These are phyloP conservation scores for Pantherophis vulpinus DNA, from an alignment of 2,797 vertebrate species.

Conservation along the genomic window DNA sequence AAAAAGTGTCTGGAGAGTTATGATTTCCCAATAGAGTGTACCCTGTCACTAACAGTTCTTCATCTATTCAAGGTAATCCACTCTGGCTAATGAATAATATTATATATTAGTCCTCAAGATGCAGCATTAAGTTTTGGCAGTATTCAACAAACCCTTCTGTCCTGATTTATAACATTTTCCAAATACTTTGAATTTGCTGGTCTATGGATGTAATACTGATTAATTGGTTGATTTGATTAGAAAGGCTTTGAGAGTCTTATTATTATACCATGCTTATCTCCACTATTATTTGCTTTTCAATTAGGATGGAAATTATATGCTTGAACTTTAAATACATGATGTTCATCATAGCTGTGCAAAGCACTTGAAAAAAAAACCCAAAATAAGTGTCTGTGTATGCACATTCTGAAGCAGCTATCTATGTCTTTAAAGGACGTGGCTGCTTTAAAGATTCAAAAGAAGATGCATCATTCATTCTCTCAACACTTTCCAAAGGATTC, in stretches of 20 bases:
- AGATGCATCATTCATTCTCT: neutral
- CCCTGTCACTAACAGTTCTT: neutral
- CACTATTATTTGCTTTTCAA: neutral
- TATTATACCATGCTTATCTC: neutral
- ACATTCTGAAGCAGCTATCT: neutral
- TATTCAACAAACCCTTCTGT: neutral
- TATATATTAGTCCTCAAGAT: constrained; percentile 20
- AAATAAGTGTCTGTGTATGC: neutral
- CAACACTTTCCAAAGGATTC: neutral
- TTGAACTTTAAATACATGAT: neutral
- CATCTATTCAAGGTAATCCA: neutral
- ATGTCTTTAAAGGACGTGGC: neutral
- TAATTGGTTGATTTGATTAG: neutral
- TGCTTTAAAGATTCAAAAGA: neutral
- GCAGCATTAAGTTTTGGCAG: neutral
- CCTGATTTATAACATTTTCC: neutral
- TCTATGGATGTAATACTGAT: neutral
- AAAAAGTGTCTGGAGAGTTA: neutral
- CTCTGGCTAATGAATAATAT: neutral
- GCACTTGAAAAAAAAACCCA: neutral
- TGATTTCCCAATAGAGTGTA: neutral
- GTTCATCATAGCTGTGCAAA: constrained; percentile 14
- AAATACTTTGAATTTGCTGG: neutral
- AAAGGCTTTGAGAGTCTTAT: neutral
- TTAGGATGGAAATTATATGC: constrained; percentile 1